Base-by-base conservation (phyloP, 2,888 invertebrate species). In the Thelaira solivaga region DNA sequence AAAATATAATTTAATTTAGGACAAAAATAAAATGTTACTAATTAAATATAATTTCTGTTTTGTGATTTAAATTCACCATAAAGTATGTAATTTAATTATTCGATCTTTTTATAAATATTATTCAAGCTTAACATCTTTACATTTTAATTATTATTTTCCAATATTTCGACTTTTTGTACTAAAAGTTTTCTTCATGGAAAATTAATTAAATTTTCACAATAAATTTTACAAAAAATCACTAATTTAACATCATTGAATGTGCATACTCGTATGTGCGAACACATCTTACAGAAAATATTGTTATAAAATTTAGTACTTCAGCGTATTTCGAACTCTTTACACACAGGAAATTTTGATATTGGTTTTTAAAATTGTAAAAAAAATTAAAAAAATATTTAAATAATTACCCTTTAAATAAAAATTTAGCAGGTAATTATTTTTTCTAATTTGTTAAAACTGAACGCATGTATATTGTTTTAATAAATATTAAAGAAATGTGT, bases 231-330 rank as follows among this genome's bases (percentile, higher is more conserved):
- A 22, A 41, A 34, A 57, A 47, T 11, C 49, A 1, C 39, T 5
- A 13, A 20, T n/a, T 59, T 39, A 24, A 8, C 69, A 49, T 4
- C 49, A 69, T 41, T 49, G 4, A 51, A 31, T n/a, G 1, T n/a
- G n/a, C 11, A 11, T n/a, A 26, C 10, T 3, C 1, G 13, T 18
- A 24, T 67, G 67, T 68, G 68, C 67, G 67, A 57, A 20, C 24
- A 22, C 39, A 22, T 24, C 16, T 57, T 39, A 51, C 57, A 49
- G 11, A 36, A 47, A 55, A 41, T 61, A 34, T 45, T 61, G 39
- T 36, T 7, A 53, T 22, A 31, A 22, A 24, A 20, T 41, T 64
- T 24, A 64, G 72, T 72, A 39, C n/a, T 57, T 20, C 49, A 55
- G 20, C 22, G 47, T 34, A 57, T 55, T 57, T 47, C 22, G 13